Evolutionary conservation across 2,113 vertebrate genomes (phyloP).

Genomic region (Scophthalmus maximus): DNA sequence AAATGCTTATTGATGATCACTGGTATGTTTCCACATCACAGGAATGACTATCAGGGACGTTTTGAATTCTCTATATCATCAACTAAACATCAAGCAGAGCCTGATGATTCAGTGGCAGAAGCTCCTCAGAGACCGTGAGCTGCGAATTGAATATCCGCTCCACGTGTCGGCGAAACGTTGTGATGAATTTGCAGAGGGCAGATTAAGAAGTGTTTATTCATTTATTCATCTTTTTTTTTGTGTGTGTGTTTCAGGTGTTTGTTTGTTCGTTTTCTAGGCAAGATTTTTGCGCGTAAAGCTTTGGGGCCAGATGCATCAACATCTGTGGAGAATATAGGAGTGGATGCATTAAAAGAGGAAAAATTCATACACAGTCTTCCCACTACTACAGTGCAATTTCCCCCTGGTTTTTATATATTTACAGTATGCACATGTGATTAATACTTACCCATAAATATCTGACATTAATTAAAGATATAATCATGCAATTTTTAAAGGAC

Average conservation of each 20-base stretch:
- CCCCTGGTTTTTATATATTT: neutral
- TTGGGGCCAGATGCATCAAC: neutral
- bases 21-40: constrained; percentile 15
- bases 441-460: neutral
- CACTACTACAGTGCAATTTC: neutral
- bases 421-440: neutral
- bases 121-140: neutral
- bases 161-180: neutral
- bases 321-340: neutral
- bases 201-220: neutral
- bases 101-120: neutral
- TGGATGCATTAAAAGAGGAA: neutral
- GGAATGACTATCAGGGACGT: neutral
- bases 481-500: too few relatives aligned
- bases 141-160: neutral
- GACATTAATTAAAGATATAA: too few relatives aligned
- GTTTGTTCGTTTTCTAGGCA: too few relatives aligned
- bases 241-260: too few relatives aligned
- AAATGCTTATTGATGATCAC: constrained; percentile 1
- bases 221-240: too few relatives aligned
- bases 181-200: neutral
- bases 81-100: neutral
- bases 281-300: neutral
- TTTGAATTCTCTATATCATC: neutral
- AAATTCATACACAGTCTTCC: neutral